These are phyloP conservation scores for Zenarchopterus dispar DNA, from an alignment of 2,797 vertebrate species.

Conservation along the genomic window DNA sequence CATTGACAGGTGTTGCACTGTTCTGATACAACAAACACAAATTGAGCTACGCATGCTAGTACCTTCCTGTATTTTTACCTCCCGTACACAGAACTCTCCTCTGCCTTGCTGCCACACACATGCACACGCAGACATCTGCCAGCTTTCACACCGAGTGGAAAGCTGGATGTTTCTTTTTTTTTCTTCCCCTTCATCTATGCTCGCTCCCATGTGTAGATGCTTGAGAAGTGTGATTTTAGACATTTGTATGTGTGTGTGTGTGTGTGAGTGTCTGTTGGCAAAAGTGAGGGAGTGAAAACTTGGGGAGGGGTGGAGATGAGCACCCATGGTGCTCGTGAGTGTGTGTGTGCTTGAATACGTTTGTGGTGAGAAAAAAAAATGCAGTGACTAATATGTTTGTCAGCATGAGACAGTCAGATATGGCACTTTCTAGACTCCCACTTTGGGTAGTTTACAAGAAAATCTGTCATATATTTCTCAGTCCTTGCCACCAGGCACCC, in stretches of 20 bases:
- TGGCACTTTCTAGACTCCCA: slow-evolving; percentile 59
- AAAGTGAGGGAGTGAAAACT: slow-evolving; percentile 36
- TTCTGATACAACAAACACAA: no score
- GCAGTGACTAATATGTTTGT: slow-evolving; percentile 71
- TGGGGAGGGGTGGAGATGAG: slow-evolving; percentile 30
- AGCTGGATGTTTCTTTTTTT: slow-evolving; percentile 59
- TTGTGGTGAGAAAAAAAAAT: slow-evolving; percentile 13
- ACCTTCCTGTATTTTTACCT: slow-evolving; percentile 32
- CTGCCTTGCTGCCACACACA: slow-evolving; percentile 40
- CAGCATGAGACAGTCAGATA: slow-evolving; percentile 62
- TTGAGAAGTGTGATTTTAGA: slow-evolving; percentile 77
- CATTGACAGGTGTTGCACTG: no score
- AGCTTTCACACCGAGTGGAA: slow-evolving; percentile 68
- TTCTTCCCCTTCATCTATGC: slow-evolving; percentile 48
- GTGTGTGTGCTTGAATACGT: slow-evolving; percentile 22
- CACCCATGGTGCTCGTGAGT: slow-evolving; percentile 1
- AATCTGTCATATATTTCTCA: slow-evolving; percentile 68
- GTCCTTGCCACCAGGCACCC: slow-evolving; percentile 63
- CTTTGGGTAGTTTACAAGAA: slow-evolving; percentile 70
- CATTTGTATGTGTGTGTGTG: slow-evolving; percentile 34
- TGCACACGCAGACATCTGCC: slow-evolving; percentile 65
- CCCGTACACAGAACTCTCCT: slow-evolving; percentile 41
- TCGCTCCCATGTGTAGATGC: slow-evolving; percentile 69
- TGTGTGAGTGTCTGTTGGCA: slow-evolving; percentile 16
- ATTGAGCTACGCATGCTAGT: background rate